Conservation (phyloP, 37 sponge, comb jelly and placozoan genomes). For the Halisarca cf. caerulea region DNA sequence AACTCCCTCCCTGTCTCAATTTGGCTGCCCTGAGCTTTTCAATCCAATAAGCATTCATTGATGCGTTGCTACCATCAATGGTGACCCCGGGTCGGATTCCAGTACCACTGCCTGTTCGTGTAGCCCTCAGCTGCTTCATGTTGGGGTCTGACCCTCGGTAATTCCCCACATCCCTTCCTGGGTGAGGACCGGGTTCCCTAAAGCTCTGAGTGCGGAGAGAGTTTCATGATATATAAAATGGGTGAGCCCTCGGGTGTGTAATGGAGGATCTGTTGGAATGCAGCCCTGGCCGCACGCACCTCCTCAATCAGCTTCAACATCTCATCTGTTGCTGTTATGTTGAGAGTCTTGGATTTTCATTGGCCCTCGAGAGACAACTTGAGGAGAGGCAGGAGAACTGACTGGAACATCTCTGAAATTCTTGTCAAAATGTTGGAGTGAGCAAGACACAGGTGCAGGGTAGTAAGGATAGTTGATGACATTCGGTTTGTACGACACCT, state of each 20-base stretch:
- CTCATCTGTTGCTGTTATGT: slow-evolving; percentile 9
- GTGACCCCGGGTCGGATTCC: not conserved
- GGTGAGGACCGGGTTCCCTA: slow-evolving; percentile 1
- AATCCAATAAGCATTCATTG: slow-evolving; percentile 19
- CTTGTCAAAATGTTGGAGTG: not conserved
- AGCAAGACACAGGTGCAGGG: slow-evolving; percentile 2
- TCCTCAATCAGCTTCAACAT: slow-evolving; percentile 29
- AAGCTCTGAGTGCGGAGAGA: slow-evolving; percentile 2
- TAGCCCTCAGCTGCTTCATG: not conserved
- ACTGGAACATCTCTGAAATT: too few species aligned
- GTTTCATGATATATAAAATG: not conserved
- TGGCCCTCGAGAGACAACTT: not conserved
- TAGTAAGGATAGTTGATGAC: not conserved
- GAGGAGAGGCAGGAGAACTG: not conserved
- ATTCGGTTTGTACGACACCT: not conserved
- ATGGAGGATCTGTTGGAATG: slow-evolving; percentile 18
- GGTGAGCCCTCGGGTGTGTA: slow-evolving; percentile 6
- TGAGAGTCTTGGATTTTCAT: not conserved
- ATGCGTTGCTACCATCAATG: slow-evolving; percentile 11
- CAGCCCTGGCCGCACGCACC: slow-evolving; percentile 11
- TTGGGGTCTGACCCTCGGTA: not conserved
- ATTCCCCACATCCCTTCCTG: not conserved
- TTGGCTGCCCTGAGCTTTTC: not conserved
- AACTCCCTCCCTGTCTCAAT: not conserved
- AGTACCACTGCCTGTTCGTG: not conserved